Base-by-base conservation (phyloP, 2,888 invertebrate genomes). In the Alentia gelatinosa region DNA sequence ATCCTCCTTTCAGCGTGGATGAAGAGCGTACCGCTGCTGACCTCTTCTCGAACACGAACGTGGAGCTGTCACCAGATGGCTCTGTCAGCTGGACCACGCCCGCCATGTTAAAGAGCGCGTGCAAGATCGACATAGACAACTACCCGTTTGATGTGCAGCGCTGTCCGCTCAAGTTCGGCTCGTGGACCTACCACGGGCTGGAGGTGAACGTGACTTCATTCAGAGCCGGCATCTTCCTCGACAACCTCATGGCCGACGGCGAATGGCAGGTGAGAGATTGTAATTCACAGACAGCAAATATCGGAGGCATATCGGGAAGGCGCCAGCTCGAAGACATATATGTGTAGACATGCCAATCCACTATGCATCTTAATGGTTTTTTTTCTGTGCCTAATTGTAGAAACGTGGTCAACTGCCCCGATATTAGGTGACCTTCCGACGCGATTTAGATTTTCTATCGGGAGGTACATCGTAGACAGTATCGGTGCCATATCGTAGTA, bases 71-170 rank as follows among this genome's bases (percentile, higher is more conserved):
- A 9, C 42, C 83, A 9, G 74, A 91, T 63, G 91, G 91, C 37
- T 12, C n/a, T 0, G 88, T 91, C 35, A 89, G 79, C 74, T 91
- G 91, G 91, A 89, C 90, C n/a, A 90, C 89, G 19, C 91, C 91
- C n/a, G 91, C 89, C 23, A 63, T 91, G 63, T 56, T 91, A 30
- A 90, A 89, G 42, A 89, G 56, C 9, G 63, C 89, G 33, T 91
- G 91, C 33, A 91, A 91, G 75, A 90, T 91, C 35, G 37, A 91
- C 19, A 90, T 90, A 37, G 91, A 86, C 35, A 89, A 88, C 50
- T 91, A 91, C 75, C 91, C 91, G 35, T 91, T 91, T 86, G 91
- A 91, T 39, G 74, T 79, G 19, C 91, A 91, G 86, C 75, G n/a
- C 19, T 91, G 91, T 37, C 89, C 89, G 0, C 84, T 91, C 63